A percentile compares a stretch with the other conserved stretches of the same genome.
Evolutionary conservation across 2,797 vertebrate species (phyloP).

Genomic region (Epinephelus coioides): DNA sequence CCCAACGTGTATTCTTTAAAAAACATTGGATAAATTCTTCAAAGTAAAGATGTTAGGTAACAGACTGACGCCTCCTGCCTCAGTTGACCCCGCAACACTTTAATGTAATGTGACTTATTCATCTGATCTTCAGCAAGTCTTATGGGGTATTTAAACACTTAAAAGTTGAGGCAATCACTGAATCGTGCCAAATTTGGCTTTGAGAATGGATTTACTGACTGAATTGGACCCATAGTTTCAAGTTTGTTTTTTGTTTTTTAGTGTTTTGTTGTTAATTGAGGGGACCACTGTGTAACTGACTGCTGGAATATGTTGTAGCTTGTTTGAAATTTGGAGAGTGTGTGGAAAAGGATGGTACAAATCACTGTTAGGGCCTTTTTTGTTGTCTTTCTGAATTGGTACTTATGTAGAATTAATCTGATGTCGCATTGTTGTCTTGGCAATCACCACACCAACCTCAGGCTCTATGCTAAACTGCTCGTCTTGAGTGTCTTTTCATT

Average conservation of each 20-base stretch:
- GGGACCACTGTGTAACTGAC: slow-evolving; percentile 80
- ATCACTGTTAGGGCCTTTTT: slow-evolving; percentile 79
- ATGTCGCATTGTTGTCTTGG: slow-evolving; percentile 74
- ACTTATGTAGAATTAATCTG: slow-evolving; percentile 63
- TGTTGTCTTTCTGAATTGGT: slow-evolving; percentile 51
- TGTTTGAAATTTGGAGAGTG: slow-evolving; percentile 55
- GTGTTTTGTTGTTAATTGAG: slow-evolving; percentile 53
- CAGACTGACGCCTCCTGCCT: neutral
- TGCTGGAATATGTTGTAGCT: slow-evolving; percentile 74
- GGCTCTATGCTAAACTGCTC: slow-evolving; percentile 52
- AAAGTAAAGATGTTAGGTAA: slow-evolving; percentile 6
- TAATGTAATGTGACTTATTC: slow-evolving; percentile 32
- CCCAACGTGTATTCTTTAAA: slow-evolving; percentile 13
- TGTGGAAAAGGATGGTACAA: slow-evolving; percentile 74
- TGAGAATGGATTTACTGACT: slow-evolving; percentile 51
- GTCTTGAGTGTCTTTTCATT: slow-evolving; percentile 69
- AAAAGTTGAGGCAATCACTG: slow-evolving; percentile 55
- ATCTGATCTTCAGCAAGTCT: slow-evolving; percentile 22
- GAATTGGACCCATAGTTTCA: slow-evolving; percentile 51
- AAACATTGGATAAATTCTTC: slow-evolving; percentile 15
- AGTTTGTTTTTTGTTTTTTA: slow-evolving; percentile 18
- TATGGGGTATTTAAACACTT: slow-evolving; percentile 40
- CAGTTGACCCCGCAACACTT: slow-evolving; percentile 10
- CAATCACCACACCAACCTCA: slow-evolving; percentile 70
- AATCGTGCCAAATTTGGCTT: slow-evolving; percentile 52